Conservation (phyloP, 2,797 vertebrate species). For the Phrynocephalus guinanensis region DNA sequence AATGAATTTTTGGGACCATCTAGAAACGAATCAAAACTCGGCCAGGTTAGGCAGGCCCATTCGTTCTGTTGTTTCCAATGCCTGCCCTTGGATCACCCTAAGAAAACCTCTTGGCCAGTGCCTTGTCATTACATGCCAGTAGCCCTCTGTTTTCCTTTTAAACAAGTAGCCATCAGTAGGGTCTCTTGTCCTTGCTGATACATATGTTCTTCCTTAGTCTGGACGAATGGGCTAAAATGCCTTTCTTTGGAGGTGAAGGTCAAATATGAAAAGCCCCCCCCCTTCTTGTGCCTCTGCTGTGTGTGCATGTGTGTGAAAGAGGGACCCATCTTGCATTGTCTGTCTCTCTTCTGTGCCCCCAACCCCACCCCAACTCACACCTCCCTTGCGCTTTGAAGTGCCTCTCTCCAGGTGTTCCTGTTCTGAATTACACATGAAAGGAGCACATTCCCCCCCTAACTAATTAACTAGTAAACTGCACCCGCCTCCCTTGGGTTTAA, state of each 20-base stretch:
- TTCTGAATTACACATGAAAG: constrained; percentile 89
- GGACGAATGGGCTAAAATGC: constrained; percentile 62
- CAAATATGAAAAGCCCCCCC: constrained; percentile 67
- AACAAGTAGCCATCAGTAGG: constrained; percentile 80
- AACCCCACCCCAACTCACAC: constrained; percentile 50
- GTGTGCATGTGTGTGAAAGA: constrained; percentile 26
- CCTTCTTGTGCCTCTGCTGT: constrained; percentile 74
- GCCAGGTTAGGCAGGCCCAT: background rate
- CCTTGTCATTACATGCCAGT: constrained; percentile 74
- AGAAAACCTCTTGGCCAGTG: constrained; percentile 73
- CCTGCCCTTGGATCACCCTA: constrained; percentile 34
- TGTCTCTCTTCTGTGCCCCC: constrained; percentile 58
- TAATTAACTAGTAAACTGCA: constrained; percentile 87
- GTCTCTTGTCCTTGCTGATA: constrained; percentile 55
- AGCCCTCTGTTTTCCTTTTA: constrained; percentile 78
- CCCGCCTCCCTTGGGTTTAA: constrained; percentile 82
- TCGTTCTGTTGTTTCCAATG: background rate
- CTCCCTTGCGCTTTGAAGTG: constrained; percentile 81
- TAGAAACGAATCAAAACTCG: too few relatives aligned
- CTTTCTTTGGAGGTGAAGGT: constrained; percentile 82
- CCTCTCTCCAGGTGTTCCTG: constrained; percentile 84
- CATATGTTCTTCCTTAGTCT: constrained; percentile 76
- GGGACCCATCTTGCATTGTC: constrained; percentile 81
- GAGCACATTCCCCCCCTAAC: constrained; percentile 79
- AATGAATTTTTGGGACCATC: too few relatives aligned